phyloP scores from a whole-genome alignment of 2,113 vertebrate species.

The Chaetura pelagica region DNA sequence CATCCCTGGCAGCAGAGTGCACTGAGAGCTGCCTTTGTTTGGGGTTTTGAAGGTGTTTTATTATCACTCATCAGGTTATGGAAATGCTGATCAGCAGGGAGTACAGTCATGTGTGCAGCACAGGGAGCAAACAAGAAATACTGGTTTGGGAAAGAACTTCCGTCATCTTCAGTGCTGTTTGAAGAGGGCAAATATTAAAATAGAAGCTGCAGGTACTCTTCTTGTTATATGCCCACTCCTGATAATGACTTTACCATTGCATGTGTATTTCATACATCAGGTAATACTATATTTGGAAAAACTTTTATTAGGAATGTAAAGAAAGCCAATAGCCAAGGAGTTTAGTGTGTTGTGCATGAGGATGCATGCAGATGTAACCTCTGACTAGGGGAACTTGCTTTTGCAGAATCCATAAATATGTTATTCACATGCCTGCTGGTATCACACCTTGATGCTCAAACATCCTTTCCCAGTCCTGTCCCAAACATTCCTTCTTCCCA shows the following conservation, averaged over 20 bases:
- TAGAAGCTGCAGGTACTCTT: not conserved
- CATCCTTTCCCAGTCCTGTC: not conserved
- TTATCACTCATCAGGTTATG: not conserved
- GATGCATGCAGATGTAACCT: not conserved
- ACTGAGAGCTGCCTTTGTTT: not conserved
- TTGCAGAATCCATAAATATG: not conserved
- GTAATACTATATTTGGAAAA: not conserved
- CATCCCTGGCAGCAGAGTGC: not conserved
- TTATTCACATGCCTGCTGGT: not conserved
- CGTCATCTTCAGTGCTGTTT: not conserved
- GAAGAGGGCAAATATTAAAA: not conserved
- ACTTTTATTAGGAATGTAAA: not conserved
- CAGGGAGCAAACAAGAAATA: not conserved
- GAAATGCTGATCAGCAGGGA: not conserved
- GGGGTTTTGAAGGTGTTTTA: not conserved
- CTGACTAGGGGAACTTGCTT: not conserved
- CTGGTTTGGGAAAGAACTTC: not conserved
- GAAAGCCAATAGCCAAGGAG: not conserved
- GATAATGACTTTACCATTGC: not conserved
- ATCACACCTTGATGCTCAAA: not conserved
- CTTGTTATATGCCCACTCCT: not conserved
- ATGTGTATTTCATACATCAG: not conserved
- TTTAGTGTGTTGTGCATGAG: not conserved
- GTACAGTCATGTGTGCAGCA: not conserved
- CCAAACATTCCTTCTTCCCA: not conserved